Evolutionary conservation across 23 tunicate genomes (phyloP).

Genomic region (Clavelina lepadiformis): DNA sequence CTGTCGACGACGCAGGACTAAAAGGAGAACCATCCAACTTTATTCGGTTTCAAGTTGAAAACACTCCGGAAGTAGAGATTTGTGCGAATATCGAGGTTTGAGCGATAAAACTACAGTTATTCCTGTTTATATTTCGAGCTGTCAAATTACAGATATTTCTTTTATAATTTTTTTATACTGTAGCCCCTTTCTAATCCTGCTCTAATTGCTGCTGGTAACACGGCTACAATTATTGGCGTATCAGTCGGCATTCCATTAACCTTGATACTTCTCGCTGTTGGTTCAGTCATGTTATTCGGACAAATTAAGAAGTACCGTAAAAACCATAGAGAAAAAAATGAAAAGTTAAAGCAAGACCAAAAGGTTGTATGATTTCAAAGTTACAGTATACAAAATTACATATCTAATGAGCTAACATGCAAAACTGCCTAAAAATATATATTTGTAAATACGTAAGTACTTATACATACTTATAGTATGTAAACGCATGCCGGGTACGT

Average conservation of each 20-base stretch:
- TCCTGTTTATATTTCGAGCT: too few species aligned
- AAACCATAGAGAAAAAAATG: slow-evolving; percentile 37
- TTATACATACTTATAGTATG: too few species aligned
- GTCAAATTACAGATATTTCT: not conserved
- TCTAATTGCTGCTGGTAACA: slow-evolving; percentile 25
- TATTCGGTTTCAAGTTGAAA: slow-evolving; percentile 22
- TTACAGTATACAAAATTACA: too few species aligned
- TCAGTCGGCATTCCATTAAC: slow-evolving; percentile 67
- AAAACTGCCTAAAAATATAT: too few species aligned
- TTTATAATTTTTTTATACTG: not conserved
- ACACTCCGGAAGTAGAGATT: slow-evolving; percentile 3
- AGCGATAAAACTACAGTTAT: too few species aligned
- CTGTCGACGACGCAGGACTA: slow-evolving; percentile 60
- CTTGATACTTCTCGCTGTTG: slow-evolving; percentile 32
- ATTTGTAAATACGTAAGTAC: too few species aligned
- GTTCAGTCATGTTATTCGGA: slow-evolving; percentile 72
- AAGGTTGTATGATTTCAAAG: too few species aligned
- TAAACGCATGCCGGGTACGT: too few species aligned
- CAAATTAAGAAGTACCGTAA: slow-evolving; percentile 59
- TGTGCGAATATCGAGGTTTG: slow-evolving; percentile 29
- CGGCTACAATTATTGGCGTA: slow-evolving; percentile 29
- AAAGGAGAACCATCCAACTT: slow-evolving; percentile 50
- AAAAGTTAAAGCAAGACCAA: slow-evolving; percentile 26
- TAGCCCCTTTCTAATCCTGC: not conserved
- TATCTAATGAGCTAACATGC: too few species aligned